phyloP scores from a whole-genome alignment of 1,140 invertebrate genomes.

The Melipona quadrifasciata region DNA sequence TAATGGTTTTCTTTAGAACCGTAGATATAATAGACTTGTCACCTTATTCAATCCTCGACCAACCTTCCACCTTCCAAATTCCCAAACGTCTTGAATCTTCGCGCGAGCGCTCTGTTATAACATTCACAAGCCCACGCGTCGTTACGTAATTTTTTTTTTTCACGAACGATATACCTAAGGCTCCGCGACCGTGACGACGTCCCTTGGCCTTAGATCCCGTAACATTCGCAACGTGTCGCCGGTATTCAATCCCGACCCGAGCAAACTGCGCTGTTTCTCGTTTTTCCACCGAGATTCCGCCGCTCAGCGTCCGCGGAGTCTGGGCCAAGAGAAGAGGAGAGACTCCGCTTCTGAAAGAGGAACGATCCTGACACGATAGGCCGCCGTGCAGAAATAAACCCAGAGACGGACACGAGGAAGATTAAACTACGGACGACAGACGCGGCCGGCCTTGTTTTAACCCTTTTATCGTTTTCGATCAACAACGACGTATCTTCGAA shows the following conservation, averaged over 20 bases:
- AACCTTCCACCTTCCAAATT: neutral
- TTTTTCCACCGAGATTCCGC: slow-evolving; percentile 32
- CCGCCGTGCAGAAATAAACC: slow-evolving; percentile 33
- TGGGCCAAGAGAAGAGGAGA: slow-evolving; percentile 34
- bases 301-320: slow-evolving; percentile 26
- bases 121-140: neutral
- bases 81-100: too few species aligned
- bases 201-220: neutral
- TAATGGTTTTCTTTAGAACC: too few species aligned
- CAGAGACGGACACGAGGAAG: neutral
- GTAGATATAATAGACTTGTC: neutral
- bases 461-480: too few species aligned
- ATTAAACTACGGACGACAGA: neutral
- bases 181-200: neutral
- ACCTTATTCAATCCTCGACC: neutral
- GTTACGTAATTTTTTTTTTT: slow-evolving; percentile 1
- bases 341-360: slow-evolving; percentile 6
- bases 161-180: neutral
- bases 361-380: slow-evolving; percentile 26
- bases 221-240: slow-evolving; percentile 4
- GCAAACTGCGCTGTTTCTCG: neutral
- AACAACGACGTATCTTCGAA: too few species aligned
- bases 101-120: neutral
- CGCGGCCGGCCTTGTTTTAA: too few species aligned
- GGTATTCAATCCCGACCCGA: slow-evolving; percentile 37